Percentiles rank a stretch among this genome's conserved stretches.
phyloP scores from a whole-genome alignment of 2,888 invertebrate genomes.

The Ochropleura leucogaster region DNA sequence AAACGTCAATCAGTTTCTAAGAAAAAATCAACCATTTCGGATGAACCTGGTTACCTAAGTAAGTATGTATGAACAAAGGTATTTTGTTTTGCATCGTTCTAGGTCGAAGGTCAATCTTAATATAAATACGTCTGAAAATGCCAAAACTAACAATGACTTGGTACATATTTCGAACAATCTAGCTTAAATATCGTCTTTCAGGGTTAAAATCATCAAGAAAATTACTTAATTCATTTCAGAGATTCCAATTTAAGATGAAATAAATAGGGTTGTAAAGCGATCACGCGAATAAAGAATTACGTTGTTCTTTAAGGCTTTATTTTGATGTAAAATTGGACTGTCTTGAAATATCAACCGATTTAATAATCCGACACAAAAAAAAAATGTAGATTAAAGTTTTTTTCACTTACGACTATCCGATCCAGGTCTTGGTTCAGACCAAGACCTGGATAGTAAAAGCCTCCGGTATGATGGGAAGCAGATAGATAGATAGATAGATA shows the following conservation, averaged over 20 bases:
- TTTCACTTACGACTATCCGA: no score
- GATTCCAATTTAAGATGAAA: conserved; percentile 49
- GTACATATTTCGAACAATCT: conserved; percentile 12
- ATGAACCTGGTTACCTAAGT: neutral
- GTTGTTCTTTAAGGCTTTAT: conserved; percentile 12
- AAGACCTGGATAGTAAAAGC: no score
- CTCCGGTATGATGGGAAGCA: neutral
- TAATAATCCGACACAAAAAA: no score
- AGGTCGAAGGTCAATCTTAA: conserved; percentile 8
- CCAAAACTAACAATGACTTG: conserved; percentile 13
- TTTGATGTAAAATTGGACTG: neutral
- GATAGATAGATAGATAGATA: no score
- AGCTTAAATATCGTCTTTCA: conserved; percentile 19
- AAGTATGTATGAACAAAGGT: conserved; percentile 15
- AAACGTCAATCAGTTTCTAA: no score
- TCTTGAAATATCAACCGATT: neutral
- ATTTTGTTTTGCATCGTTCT: neutral
- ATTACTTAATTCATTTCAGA: conserved; percentile 46
- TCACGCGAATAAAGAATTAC: conserved; percentile 45
- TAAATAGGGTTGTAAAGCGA: conserved; percentile 39
- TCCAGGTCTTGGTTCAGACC: no score
- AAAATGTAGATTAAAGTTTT: no score
- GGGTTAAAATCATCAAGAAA: conserved; percentile 49
- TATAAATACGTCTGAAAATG: conserved; percentile 8
- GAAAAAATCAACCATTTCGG: no score